Percentiles rank a stretch among this genome's conserved stretches.
Conservation (phyloP, 2,888 invertebrate species). For the Machimus atricapillus region DNA sequence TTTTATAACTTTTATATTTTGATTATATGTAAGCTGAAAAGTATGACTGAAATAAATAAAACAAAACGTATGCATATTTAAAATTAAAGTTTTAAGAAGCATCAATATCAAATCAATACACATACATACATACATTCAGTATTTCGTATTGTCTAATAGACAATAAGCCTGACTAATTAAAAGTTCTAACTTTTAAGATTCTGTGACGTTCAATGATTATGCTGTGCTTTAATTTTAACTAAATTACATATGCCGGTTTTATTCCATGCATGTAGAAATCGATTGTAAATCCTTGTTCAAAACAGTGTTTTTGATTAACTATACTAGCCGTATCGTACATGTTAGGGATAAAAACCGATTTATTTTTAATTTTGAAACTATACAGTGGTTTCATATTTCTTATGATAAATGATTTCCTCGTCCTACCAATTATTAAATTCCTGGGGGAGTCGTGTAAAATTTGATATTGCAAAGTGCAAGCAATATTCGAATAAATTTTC, state of each 20-base stretch:
- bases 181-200: not conserved
- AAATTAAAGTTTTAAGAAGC: not conserved
- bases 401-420: not conserved
- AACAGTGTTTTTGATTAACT: not conserved
- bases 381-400: not conserved
- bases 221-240: not conserved
- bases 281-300: not conserved
- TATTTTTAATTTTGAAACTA: not conserved
- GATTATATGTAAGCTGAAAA: conserved; percentile 21
- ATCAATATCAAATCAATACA: not conserved
- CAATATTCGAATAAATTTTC: not conserved
- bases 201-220: not conserved
- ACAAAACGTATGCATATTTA: not conserved
- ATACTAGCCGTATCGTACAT: not conserved
- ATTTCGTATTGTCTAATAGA: not conserved
- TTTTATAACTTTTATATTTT: not conserved
- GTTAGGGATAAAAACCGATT: not conserved
- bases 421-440: not conserved
- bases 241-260: not conserved
- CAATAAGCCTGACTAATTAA: not conserved
- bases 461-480: not conserved
- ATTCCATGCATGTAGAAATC: not conserved
- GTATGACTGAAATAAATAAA: conserved; percentile 22
- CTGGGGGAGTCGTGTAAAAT: not conserved
- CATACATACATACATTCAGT: not conserved